Percentiles rank a stretch among this genome's conserved stretches.
Evolutionary conservation across 2,113 vertebrate genomes (phyloP).

Genomic region (Odontophorus gujanensis): DNA sequence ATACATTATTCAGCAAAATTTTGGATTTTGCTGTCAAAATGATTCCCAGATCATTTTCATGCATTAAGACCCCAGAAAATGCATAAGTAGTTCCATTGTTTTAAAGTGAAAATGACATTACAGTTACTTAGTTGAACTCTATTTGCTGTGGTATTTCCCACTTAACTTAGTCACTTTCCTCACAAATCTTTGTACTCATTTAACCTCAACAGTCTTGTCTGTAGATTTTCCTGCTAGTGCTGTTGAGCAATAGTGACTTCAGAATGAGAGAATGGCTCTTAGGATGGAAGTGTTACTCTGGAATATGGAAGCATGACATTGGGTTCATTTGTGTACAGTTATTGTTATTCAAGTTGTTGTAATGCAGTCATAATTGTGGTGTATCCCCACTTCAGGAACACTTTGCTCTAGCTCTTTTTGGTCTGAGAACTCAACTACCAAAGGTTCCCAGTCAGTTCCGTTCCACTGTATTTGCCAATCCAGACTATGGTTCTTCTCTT

Average conservation of each 20-base stretch:
- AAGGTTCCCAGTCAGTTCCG: background rate
- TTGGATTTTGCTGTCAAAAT: background rate
- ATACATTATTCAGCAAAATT: background rate
- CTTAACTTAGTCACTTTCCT: background rate
- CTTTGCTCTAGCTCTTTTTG: background rate
- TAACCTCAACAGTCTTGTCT: background rate
- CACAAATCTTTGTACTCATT: background rate
- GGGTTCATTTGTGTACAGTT: background rate
- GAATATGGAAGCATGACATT: background rate
- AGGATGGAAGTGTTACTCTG: background rate
- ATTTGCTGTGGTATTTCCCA: background rate
- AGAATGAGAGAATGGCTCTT: background rate
- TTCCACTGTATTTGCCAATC: background rate
- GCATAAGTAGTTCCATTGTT: background rate
- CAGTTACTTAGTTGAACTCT: background rate
- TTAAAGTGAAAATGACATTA: background rate
- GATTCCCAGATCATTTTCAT: background rate
- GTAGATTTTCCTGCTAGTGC: background rate
- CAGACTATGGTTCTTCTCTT: background rate
- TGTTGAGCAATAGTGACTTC: background rate
- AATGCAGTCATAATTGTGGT: background rate
- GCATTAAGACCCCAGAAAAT: background rate
- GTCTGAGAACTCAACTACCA: background rate
- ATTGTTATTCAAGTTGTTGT: background rate
- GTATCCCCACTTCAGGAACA: background rate